Conservation (phyloP, 2,888 invertebrate genomes). For the Tromatobia lineatoria region DNA sequence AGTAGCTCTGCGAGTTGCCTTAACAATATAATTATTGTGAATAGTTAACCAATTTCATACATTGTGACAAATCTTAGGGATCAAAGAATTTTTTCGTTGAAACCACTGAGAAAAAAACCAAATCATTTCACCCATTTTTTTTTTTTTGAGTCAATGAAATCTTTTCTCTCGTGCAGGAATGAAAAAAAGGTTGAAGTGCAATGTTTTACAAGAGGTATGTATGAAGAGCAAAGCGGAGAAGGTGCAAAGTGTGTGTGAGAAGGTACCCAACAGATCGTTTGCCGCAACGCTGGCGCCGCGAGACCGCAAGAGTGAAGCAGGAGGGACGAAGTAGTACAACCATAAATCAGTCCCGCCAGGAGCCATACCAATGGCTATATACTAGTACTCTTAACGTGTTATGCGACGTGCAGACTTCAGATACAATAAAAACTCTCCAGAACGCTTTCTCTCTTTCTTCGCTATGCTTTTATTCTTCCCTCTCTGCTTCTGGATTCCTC, state of each 20-base stretch:
- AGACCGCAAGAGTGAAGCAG: slow-evolving; percentile 40
- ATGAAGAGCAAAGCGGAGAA: background rate
- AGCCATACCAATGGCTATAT: slow-evolving; percentile 37
- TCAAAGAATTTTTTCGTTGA: too few species aligned
- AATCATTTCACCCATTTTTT: too few species aligned
- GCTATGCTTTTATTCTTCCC: background rate
- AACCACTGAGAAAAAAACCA: too few species aligned
- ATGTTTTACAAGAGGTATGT: background rate
- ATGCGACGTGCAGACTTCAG: too few species aligned
- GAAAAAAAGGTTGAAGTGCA: background rate
- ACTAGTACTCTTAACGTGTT: too few species aligned
- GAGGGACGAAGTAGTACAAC: slow-evolving; percentile 51
- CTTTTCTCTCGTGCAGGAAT: background rate
- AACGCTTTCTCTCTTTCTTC: background rate
- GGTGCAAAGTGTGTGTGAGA: background rate
- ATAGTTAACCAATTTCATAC: too few species aligned
- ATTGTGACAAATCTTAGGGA: too few species aligned
- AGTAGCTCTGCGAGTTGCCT: too few species aligned
- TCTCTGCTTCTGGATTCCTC: background rate
- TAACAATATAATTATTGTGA: too few species aligned
- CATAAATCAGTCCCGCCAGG: slow-evolving; percentile 61
- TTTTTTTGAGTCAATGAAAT: too few species aligned
- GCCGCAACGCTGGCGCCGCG: background rate
- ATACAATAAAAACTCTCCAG: background rate
- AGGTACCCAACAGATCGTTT: background rate